Evolutionary conservation across 2,888 invertebrate species (phyloP).

Genomic region (Diaperis boleti): DNA sequence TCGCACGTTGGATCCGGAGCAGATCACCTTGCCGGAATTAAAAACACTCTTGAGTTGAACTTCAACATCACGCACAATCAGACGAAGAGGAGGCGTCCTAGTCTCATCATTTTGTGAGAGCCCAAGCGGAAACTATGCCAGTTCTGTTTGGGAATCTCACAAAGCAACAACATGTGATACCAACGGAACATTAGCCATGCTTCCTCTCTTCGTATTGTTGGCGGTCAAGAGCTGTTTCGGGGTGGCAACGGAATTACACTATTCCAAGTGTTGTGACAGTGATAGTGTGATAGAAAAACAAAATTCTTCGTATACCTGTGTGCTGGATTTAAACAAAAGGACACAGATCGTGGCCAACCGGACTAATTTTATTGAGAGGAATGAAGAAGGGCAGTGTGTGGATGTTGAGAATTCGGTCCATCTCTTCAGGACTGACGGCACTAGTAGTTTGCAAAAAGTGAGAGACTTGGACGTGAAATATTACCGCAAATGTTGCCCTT

Average conservation of each 20-base stretch:
- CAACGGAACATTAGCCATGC: neutral
- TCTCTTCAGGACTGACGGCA: slow-evolving; percentile 2
- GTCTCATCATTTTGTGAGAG: slow-evolving; percentile 13
- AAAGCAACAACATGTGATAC: slow-evolving; percentile 25
- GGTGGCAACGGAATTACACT: neutral
- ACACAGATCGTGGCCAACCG: slow-evolving; percentile 21
- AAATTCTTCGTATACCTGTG: slow-evolving; percentile 11
- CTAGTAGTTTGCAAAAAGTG: neutral
- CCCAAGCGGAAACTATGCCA: slow-evolving; percentile 20
- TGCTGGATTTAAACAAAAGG: slow-evolving; percentile 39
- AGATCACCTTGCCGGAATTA: neutral
- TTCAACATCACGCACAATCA: slow-evolving; percentile 23
- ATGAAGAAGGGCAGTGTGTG: slow-evolving; percentile 22
- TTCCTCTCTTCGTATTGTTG: slow-evolving; percentile 11
- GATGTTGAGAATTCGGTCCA: slow-evolving; percentile 20
- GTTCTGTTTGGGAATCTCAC: slow-evolving; percentile 20
- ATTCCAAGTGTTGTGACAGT: slow-evolving; percentile 39
- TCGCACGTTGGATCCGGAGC: neutral
- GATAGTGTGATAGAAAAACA: slow-evolving; percentile 22
- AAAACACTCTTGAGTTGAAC: neutral
- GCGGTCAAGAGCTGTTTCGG: slow-evolving; percentile 2
- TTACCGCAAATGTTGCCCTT: slow-evolving; percentile 48
- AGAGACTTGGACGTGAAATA: slow-evolving; percentile 29
- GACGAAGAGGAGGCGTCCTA: slow-evolving; percentile 3
- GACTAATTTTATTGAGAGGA: slow-evolving; percentile 8